Base-by-base conservation (phyloP, 1,140 invertebrate genomes). In the Cydia pomonella region DNA sequence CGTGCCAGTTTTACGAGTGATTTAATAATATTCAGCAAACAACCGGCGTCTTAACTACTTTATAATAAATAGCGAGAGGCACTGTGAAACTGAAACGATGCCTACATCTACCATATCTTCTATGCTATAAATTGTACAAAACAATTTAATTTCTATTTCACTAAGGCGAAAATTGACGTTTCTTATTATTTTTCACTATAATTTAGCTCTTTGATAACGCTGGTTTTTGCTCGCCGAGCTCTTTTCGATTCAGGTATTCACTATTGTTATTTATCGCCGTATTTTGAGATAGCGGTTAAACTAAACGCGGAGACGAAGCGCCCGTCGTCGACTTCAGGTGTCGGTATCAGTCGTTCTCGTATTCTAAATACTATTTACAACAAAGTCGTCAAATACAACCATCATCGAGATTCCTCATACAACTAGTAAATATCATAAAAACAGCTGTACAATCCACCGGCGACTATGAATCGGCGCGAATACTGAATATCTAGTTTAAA, bases 351-450 rank as follows among this genome's bases (percentile, higher is more conserved):
- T 83, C 80, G 80, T 81, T 83, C 79, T 78, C 79, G 74, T 79
- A 72, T 77, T 81, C 71, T 80, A 79, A 80, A 18, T 75, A 82
- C 62, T 85, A 85, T 84, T 80, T 85, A 84, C 80, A 84, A 75
- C 63, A 84, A 83, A 76, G 79, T 80, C 78, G 75, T 83, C 71
- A 79, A 80, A 77, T 82, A 80, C 78, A 82, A 75, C 77, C 76
- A 77, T 77, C 53, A 73, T 44, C 76, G 77, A 78, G 74, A 79
- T 71, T 75, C 71, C 77, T 79, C 73, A 69, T 77, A 76, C 74
- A 73, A 77, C 75, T 77, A 74, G 50, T 75, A 76, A 78, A 73
- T 72, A 63, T 73, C 27, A 78, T 73, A 78, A 77, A 79, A 78
- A 77, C 63, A 38, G 72, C 63, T 72, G 38, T 72, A 74, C 72